Base-by-base conservation (phyloP, 2,888 invertebrate species). In the Plebejus melissa region DNA sequence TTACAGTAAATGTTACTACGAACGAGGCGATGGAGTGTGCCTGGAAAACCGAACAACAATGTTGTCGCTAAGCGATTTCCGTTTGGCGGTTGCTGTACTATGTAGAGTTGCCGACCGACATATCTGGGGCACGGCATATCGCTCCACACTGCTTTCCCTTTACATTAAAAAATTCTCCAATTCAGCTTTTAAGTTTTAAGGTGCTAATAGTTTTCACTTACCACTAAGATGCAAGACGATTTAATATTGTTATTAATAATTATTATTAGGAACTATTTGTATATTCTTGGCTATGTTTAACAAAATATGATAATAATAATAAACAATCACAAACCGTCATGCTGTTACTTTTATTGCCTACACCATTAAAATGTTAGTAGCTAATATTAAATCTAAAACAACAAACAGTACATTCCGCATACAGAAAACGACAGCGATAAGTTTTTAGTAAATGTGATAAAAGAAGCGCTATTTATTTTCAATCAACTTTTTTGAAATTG, bases 41-140 rank as follows among this genome's bases (percentile, higher is more conserved):
- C 79, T 79, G 84, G 81, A 83, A 87, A 83, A 86, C 84, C 85
- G 85, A 83, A 86, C 85, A 88, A 91, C 91, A 92, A 90, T 91
- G 90, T 91, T 89, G 92, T 90, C 91, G 87, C 88, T 83, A 85
- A 85, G 86, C 88, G 90, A 92, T 91, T 92, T 93, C 93, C 92
- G 91, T 87, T 90, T 82, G 81, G 83, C 85, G 85, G 88, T 82
- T 83, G 85, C 87, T 84, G 82, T 84, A 83, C 83, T 78, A 84
- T 84, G 81, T 81, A 82, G 80, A 80, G 81, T 88, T 84, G 81
- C 81, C 83, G 80, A 80, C 81, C 88, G 90, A 90, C 90, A 85
- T 91, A 92, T 90, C 93, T 93, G 85, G 92, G 88, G 86, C 92
- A 85, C 87, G 81, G 82, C 81, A 80, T 84, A 86, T 85, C 84